phyloP scores from a whole-genome alignment of 2,888 invertebrate genomes.

The Erebia ligea region DNA sequence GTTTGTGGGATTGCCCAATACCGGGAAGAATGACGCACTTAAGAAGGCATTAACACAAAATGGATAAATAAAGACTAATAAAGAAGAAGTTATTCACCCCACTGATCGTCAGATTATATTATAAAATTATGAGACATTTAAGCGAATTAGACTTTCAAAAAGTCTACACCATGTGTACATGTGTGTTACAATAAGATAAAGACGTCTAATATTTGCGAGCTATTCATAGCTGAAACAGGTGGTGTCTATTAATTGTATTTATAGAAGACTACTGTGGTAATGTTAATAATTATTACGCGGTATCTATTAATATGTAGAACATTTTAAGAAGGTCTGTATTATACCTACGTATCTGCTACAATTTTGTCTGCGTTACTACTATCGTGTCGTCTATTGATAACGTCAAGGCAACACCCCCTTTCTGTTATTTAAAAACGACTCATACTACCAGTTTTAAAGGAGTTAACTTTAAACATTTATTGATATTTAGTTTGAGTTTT shows the following conservation, averaged over 20 bases:
- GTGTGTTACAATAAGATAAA: constrained; percentile 6
- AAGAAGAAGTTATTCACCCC: too few relatives aligned
- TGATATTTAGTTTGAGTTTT: too few relatives aligned
- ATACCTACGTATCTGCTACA: too few relatives aligned
- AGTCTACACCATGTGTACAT: not conserved
- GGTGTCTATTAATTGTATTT: constrained; percentile 11
- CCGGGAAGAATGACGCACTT: too few relatives aligned
- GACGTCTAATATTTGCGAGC: constrained; percentile 3
- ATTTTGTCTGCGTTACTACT: not conserved
- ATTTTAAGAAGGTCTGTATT: not conserved
- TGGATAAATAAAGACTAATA: too few relatives aligned
- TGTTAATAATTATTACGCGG: constrained; percentile 9
- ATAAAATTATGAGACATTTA: too few relatives aligned
- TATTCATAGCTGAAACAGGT: constrained; percentile 18
- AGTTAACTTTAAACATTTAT: too few relatives aligned
- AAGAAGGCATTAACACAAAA: too few relatives aligned
- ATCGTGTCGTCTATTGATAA: too few relatives aligned
- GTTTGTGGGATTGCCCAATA: too few relatives aligned
- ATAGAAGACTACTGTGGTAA: constrained; percentile 17
- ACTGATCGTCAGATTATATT: too few relatives aligned
- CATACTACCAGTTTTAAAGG: not conserved
- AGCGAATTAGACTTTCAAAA: too few relatives aligned
- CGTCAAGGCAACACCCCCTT: not conserved
- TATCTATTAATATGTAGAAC: constrained; percentile 5
- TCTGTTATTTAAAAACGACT: not conserved